phyloP scores from a whole-genome alignment of 2,888 invertebrate species.

The Agriopis marginaria region DNA sequence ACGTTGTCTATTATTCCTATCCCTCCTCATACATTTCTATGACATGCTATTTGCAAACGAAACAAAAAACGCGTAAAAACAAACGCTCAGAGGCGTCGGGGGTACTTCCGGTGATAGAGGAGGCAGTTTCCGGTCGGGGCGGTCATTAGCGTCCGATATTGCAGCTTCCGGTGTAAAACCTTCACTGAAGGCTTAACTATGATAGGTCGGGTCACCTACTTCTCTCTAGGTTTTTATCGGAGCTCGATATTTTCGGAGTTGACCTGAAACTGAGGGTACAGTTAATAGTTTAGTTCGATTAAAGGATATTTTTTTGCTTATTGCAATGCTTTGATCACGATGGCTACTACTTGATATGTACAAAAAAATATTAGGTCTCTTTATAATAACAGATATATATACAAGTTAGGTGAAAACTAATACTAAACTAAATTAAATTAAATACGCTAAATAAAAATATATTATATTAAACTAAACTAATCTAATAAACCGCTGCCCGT shows the following conservation, averaged over 20 bases:
- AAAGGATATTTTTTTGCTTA: not conserved
- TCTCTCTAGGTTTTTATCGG: slow-evolving; percentile 13
- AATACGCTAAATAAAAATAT: too few species aligned
- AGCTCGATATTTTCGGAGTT: slow-evolving; percentile 3
- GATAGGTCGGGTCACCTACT: slow-evolving; percentile 21
- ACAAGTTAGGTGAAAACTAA: too few species aligned
- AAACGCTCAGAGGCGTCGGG: slow-evolving; percentile 35
- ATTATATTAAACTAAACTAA: too few species aligned
- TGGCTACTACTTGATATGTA: too few species aligned
- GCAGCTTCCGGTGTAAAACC: slow-evolving; percentile 17
- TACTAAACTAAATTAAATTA: too few species aligned
- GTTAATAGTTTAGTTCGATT: not conserved
- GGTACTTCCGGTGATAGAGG: slow-evolving; percentile 43
- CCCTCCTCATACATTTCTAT: slow-evolving; percentile 24
- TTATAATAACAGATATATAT: too few species aligned
- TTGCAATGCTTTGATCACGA: not conserved
- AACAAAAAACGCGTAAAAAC: slow-evolving; percentile 41
- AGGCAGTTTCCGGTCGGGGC: slow-evolving; percentile 42
- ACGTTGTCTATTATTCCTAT: slow-evolving; percentile 17
- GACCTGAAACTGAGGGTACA: not conserved
- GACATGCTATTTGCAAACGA: slow-evolving; percentile 38
- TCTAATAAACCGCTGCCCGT: too few species aligned
- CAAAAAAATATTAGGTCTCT: too few species aligned
- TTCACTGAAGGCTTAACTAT: slow-evolving; percentile 19
- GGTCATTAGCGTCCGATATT: slow-evolving; percentile 40